phyloP scores from a whole-genome alignment of 2,113 vertebrate species.

The Anhinga anhinga region DNA sequence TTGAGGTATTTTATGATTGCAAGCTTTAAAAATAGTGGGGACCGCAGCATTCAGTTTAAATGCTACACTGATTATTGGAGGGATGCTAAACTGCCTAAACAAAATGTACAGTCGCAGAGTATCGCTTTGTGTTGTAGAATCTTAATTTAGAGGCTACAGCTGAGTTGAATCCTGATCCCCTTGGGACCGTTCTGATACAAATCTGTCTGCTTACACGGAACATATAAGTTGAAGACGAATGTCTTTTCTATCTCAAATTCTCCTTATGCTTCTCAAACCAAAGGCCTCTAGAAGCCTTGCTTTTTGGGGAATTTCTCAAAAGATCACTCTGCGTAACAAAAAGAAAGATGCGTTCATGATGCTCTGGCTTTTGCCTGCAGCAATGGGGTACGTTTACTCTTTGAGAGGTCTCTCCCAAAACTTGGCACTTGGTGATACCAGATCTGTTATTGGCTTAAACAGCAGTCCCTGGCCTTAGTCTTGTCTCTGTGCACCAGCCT shows the following conservation, averaged over 20 bases:
- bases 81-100: neutral
- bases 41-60: neutral
- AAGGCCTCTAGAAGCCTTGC: neutral
- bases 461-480: neutral
- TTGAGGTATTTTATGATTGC: neutral
- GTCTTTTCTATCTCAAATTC: neutral
- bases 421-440: neutral
- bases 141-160: neutral
- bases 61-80: neutral
- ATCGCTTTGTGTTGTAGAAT: neutral
- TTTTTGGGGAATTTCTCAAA: neutral
- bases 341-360: neutral
- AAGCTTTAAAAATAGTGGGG: neutral
- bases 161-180: neutral
- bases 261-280: neutral
- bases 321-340: neutral
- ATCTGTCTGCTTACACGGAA: neutral
- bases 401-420: neutral
- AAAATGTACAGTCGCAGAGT: neutral
- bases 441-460: neutral
- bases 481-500: neutral
- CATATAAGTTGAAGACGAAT: accelerated
- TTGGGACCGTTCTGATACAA: neutral
- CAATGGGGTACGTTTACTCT: neutral
- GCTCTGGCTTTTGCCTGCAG: neutral